Evolutionary conservation across 2,888 invertebrate species (phyloP).

Genomic region (Rhopalosiphum nymphaeae): DNA sequence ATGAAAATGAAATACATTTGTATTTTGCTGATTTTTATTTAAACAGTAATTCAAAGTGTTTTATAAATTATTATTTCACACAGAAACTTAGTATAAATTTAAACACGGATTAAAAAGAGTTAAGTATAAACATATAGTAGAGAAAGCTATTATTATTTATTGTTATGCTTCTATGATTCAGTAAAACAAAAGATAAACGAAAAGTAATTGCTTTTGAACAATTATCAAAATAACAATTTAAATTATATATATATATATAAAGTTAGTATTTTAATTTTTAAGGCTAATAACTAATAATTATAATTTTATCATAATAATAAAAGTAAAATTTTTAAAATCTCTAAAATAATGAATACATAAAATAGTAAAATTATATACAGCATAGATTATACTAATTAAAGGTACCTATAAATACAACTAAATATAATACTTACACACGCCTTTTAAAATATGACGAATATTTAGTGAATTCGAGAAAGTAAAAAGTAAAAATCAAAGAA

Average conservation of each 20-base stretch:
- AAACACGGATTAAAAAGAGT: background rate
- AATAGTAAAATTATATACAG: background rate
- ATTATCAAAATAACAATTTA: background rate
- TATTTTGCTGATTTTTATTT: background rate
- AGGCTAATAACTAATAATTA: background rate
- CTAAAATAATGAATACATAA: background rate
- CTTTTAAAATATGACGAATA: background rate
- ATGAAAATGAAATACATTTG: too few relatives aligned
- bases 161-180: conserved; percentile 55
- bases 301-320: background rate
- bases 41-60: background rate
- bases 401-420: background rate
- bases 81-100: conserved; percentile 28
- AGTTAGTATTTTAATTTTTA: background rate
- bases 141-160: conserved; percentile 46
- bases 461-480: background rate
- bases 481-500: background rate
- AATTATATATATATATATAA: background rate
- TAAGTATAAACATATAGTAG: background rate
- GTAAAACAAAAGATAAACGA: conserved; percentile 21
- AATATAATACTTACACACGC: background rate
- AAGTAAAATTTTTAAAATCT: background rate
- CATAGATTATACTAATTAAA: too few relatives aligned
- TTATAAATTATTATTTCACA: conserved; percentile 21
- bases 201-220: conserved; percentile 21